Conservation (phyloP, 2,797 vertebrate genomes). For the Agapornis canus region DNA sequence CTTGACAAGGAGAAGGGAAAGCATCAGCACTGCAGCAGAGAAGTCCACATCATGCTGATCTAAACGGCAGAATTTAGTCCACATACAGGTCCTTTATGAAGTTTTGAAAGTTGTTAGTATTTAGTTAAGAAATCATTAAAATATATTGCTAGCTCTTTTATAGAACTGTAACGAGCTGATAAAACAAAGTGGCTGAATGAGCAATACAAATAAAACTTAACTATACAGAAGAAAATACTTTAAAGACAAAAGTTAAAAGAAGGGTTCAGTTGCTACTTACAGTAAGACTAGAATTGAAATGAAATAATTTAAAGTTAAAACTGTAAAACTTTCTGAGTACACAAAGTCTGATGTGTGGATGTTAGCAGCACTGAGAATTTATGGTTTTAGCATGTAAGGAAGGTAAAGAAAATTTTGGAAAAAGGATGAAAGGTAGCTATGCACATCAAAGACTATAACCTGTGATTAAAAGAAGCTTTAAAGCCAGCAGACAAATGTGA, state of each 20-base stretch:
- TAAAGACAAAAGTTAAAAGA: not conserved
- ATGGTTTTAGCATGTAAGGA: not conserved
- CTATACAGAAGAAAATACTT: not conserved
- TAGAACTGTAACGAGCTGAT: not conserved
- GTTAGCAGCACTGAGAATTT: not conserved
- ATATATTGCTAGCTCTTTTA: not conserved
- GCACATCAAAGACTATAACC: slow-evolving; percentile 41
- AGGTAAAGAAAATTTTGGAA: slow-evolving; percentile 30
- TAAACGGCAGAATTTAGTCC: not conserved
- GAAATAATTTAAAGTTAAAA: not conserved
- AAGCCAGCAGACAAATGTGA: slow-evolving; percentile 49
- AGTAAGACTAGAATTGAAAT: not conserved
- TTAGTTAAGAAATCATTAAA: not conserved
- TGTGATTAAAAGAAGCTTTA: slow-evolving; percentile 63
- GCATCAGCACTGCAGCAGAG: not conserved
- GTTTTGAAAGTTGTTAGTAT: not conserved
- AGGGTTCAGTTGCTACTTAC: not conserved
- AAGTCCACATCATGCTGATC: accelerated
- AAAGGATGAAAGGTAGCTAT: slow-evolving; percentile 20
- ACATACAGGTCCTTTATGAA: not conserved
- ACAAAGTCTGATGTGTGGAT: not conserved
- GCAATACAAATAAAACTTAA: not conserved
- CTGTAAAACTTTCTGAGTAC: not conserved
- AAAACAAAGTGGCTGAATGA: not conserved
- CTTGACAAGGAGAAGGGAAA: not conserved